phyloP scores from a whole-genome alignment of 2,113 vertebrate species.

The Oryzias woworae region DNA sequence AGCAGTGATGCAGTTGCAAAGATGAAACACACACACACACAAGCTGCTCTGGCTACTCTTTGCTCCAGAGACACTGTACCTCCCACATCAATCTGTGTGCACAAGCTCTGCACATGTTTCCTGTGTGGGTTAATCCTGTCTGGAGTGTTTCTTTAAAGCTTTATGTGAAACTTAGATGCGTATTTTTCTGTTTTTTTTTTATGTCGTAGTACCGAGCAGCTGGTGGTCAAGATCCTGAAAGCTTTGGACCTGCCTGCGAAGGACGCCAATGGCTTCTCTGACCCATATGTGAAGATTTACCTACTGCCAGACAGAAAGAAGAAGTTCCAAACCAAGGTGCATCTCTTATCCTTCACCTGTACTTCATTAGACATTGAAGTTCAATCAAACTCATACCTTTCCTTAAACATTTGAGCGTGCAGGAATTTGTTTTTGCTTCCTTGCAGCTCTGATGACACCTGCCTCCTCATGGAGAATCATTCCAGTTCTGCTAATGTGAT shows the following conservation, averaged over 20 bases:
- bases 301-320: conserved; percentile 94
- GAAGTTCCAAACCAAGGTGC: conserved; percentile 90
- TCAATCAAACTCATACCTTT: no score
- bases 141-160: conserved; percentile 18
- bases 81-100: conserved; percentile 37
- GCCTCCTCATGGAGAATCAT: background rate
- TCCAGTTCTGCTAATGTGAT: conserved; percentile 31
- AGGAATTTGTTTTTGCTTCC: no score
- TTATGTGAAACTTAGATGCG: background rate
- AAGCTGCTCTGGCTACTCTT: conserved; percentile 20
- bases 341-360: background rate
- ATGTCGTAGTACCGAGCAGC: conserved; percentile 83
- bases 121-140: conserved; percentile 45
- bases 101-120: conserved; percentile 25
- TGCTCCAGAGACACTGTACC: conserved; percentile 32
- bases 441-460: no score
- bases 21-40: conserved; percentile 15
- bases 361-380: no score
- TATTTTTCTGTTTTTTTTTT: conserved; percentile 6
- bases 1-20: conserved; percentile 37
- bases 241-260: conserved; percentile 90
- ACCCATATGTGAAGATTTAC: conserved; percentile 95
- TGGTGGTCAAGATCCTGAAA: conserved; percentile 91
- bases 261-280: conserved; percentile 91
- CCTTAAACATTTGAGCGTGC: no score